These are phyloP conservation scores for Chitala chitala DNA, from an alignment of 2,113 vertebrate species.

Conservation along the genomic window DNA sequence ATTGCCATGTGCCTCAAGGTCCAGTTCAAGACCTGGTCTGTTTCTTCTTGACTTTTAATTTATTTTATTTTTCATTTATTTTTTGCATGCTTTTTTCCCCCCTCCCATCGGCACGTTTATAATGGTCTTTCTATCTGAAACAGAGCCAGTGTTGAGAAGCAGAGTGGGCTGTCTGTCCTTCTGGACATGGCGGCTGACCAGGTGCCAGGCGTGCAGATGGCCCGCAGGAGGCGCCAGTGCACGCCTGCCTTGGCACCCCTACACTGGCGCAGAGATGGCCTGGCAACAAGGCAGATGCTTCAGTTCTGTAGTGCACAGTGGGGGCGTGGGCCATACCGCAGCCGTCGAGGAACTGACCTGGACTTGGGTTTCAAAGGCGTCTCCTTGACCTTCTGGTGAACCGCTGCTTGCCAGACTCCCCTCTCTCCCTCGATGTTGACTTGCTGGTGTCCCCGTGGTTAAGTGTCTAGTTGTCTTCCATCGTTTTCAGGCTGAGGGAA, in stretches of 20 bases:
- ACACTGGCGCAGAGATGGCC: too few relatives aligned
- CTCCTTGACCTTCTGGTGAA: conserved; percentile 16
- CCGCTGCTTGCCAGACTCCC: neutral
- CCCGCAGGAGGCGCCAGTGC: neutral
- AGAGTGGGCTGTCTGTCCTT: neutral
- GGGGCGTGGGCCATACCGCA: neutral
- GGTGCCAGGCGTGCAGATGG: conserved; percentile 18
- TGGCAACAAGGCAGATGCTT: conserved; percentile 10
- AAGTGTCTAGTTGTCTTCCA: too few relatives aligned
- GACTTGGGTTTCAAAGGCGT: neutral
- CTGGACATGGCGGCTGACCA: neutral
- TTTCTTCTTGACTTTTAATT: too few relatives aligned
- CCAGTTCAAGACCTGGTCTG: too few relatives aligned
- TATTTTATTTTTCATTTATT: too few relatives aligned
- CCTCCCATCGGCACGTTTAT: too few relatives aligned
- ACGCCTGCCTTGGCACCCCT: neutral
- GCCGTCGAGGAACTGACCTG: neutral
- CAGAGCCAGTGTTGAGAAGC: neutral
- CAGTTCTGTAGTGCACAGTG: conserved; percentile 8
- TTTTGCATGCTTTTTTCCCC: too few relatives aligned
- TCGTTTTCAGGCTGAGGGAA: too few relatives aligned
- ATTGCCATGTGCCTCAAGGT: too few relatives aligned
- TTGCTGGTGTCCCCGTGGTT: neutral
- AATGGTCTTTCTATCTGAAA: too few relatives aligned
- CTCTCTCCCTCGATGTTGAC: neutral